Base-by-base conservation (phyloP, 1,140 invertebrate species). In the Tetramorium simillimum region DNA sequence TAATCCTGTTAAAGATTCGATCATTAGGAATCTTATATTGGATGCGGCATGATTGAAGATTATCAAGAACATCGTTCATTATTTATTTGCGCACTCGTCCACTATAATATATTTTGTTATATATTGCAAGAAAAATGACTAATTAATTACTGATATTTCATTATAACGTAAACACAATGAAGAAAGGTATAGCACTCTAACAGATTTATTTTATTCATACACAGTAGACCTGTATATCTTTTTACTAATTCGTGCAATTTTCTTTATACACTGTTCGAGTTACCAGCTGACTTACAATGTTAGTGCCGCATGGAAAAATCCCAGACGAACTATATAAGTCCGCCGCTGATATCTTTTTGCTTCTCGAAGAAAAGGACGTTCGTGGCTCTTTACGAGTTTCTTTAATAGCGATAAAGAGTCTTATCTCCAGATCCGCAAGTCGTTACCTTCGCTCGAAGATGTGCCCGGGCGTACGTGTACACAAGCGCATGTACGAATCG, bases 1-100 rank as follows among this genome's bases (percentile, higher is more conserved):
- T 87, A 80, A 90, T 91, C 56, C 67, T 24, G 51, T 62, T 70
- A 43, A 51, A 18, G 70, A 67, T 60, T 84, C 40, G 67, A 89
- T 89, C 87, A 90, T 86, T 90, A 90, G 88, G 60, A 70, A 76
- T 49, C 28, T 24, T 56, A 67, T 51, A 46, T 80, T 56, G 65
- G 56, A 21, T 9, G 37, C 62, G 53, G 65, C 43, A 49, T 63
- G 86, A 89, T 91, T 84, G 43, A 84, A 89, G 84, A 90, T 91
- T 89, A 91, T 87, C 62, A 58, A 62, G 43, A 90, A 91, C 87
- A 89, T 33, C 67, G 82, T 70, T 89, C 78, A 78, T 91, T 86
- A 90, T 43, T 70, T 58, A 90, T 43, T 70, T 58, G 33, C 28
- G 53, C 51, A 72, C 85, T 80, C 14, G 62, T 53, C 33, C 3